Evolutionary conservation across 2,888 invertebrate species (phyloP).

Genomic region (Cyrtodaria siliqua): DNA sequence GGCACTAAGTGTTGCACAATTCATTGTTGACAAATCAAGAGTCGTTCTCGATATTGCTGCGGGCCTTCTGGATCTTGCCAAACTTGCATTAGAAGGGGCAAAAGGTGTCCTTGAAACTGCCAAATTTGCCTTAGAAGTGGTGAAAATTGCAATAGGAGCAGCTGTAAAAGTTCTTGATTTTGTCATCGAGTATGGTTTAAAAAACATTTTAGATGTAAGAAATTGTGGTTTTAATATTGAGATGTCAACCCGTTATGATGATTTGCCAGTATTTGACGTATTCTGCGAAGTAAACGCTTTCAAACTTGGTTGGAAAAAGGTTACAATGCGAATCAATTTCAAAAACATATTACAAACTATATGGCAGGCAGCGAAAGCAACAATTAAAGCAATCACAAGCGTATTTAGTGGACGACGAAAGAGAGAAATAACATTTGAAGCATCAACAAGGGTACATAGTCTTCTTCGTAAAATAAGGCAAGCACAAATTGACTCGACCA

Average conservation of each 20-base stretch:
- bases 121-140: slow-evolving; percentile 35
- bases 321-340: slow-evolving; percentile 22
- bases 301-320: slow-evolving; percentile 20
- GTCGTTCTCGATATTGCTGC: slow-evolving; percentile 41
- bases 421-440: slow-evolving; percentile 10
- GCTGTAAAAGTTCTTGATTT: slow-evolving; percentile 36
- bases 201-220: slow-evolving; percentile 26
- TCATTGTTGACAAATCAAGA: slow-evolving; percentile 56
- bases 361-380: slow-evolving; percentile 30
- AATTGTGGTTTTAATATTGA: slow-evolving; percentile 40
- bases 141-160: slow-evolving; percentile 29
- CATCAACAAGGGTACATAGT: not conserved
- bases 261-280: slow-evolving; percentile 26
- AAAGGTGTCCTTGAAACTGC: slow-evolving; percentile 36
- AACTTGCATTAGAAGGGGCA: slow-evolving; percentile 29
- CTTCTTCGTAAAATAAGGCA: slow-evolving; percentile 9
- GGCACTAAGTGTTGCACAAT: slow-evolving; percentile 37
- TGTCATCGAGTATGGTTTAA: slow-evolving; percentile 29
- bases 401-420: not conserved
- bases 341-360: slow-evolving; percentile 11
- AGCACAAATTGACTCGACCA: not conserved
- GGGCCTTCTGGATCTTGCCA: slow-evolving; percentile 32
- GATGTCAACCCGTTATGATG: slow-evolving; percentile 10
- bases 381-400: not conserved
- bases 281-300: slow-evolving; percentile 38